A percentile compares a stretch with the other conserved stretches of the same genome.
Evolutionary conservation across 2,113 vertebrate genomes (phyloP).

Genomic region (Acinonyx jubatus): DNA sequence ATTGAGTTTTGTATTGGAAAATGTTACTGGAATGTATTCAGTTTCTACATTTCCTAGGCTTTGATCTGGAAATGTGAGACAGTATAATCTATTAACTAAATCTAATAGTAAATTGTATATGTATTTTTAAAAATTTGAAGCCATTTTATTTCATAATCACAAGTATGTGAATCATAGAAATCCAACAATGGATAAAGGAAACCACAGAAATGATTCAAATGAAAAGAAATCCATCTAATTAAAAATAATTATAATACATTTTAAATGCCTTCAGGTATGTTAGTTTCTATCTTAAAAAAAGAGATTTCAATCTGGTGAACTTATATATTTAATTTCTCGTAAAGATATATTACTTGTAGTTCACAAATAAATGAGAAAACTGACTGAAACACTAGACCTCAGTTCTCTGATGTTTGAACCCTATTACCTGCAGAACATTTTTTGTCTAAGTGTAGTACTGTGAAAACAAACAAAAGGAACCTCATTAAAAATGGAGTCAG

Average conservation of each 20-base stretch:
- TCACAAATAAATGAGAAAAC: background rate
- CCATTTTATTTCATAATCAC: constrained; percentile 71
- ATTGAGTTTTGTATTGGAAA: constrained; percentile 24
- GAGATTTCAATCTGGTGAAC: background rate
- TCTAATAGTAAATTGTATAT: background rate
- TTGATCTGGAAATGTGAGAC: constrained; percentile 69
- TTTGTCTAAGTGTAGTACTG: background rate
- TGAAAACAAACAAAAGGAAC: background rate
- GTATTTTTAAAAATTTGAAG: constrained; percentile 65
- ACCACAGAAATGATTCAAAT: constrained; percentile 61
- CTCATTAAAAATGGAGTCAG: background rate
- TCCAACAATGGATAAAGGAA: constrained; percentile 71
- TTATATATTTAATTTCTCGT: background rate
- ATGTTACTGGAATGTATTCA: constrained; percentile 55
- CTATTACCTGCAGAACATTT: background rate
- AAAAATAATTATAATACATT: constrained; percentile 35
- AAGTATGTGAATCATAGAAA: constrained; percentile 62
- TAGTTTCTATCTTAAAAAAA: background rate
- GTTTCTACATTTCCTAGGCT: constrained; percentile 60
- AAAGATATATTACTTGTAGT: background rate
- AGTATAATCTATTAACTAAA: background rate
- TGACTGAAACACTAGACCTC: background rate
- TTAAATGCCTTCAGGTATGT: background rate
- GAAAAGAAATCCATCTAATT: constrained; percentile 20
- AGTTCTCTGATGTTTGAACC: background rate